Percentiles rank a stretch among this genome's conserved stretches.
Evolutionary conservation across 2,113 vertebrate genomes (phyloP).

Genomic region (Gila orcuttii): DNA sequence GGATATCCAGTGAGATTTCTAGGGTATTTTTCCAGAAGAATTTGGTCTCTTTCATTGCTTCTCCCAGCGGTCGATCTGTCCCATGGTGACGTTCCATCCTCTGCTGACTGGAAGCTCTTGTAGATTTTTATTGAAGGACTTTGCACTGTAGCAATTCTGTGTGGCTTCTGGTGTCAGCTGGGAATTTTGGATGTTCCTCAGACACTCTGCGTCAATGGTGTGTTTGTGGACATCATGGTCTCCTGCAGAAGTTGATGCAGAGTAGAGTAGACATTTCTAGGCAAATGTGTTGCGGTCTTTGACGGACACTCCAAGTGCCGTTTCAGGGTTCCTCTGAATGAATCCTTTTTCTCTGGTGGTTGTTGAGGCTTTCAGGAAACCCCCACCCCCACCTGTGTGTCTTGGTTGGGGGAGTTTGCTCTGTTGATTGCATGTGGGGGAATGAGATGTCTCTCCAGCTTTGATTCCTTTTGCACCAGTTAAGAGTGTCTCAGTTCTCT

Average conservation of each 20-base stretch:
- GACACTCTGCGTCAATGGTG: not conserved
- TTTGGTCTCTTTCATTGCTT: too few species aligned
- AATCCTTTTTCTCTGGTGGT: not conserved
- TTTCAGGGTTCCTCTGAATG: not conserved
- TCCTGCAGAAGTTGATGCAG: not conserved
- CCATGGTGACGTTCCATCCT: not conserved
- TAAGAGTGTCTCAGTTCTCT: too few species aligned
- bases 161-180: not conserved
- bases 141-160: not conserved
- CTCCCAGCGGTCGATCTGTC: not conserved
- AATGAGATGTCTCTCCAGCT: too few species aligned
- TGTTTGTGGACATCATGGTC: not conserved
- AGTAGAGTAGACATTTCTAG: not conserved
- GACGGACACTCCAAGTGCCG: not conserved
- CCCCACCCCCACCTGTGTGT: too few species aligned
- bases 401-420: too few species aligned
- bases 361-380: too few species aligned
- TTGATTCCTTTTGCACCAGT: too few species aligned
- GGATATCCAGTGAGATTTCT: too few species aligned
- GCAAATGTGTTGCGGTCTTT: not conserved
- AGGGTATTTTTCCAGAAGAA: too few species aligned
- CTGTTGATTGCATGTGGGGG: too few species aligned
- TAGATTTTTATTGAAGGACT: not conserved
- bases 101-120: not conserved
- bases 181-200: not conserved